phyloP scores from a whole-genome alignment of 2,888 invertebrate species.

The Sceliomorpha sp. region DNA sequence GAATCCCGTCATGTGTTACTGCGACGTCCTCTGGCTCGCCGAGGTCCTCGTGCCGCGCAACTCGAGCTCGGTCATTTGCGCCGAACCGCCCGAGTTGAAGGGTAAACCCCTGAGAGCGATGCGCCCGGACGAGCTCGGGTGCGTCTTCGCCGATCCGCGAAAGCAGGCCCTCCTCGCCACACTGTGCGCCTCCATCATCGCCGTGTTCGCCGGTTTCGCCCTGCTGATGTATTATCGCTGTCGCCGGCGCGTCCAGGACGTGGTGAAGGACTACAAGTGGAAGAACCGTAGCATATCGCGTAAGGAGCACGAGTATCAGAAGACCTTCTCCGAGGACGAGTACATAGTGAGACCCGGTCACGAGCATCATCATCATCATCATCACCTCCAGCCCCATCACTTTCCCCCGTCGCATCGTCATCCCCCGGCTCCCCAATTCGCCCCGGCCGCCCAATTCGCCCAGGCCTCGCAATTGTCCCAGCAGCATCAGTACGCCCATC shows the following conservation, averaged over 20 bases:
- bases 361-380: conserved; percentile 81
- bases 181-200: conserved; percentile 87
- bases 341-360: conserved; percentile 87
- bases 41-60: conserved; percentile 86
- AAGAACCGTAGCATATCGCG: conserved; percentile 87
- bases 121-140: conserved; percentile 89
- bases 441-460: too few species aligned
- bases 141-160: conserved; percentile 88
- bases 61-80: conserved; percentile 87
- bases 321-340: conserved; percentile 93
- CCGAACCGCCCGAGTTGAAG: conserved; percentile 86
- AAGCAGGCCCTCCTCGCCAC: conserved; percentile 91
- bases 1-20: conserved; percentile 91
- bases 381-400: conserved; percentile 76
- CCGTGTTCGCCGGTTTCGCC: conserved; percentile 86
- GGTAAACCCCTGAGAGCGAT: conserved; percentile 82
- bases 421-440: conserved; percentile 74
- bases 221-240: conserved; percentile 88
- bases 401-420: conserved; percentile 72
- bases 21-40: conserved; percentile 89
- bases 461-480: conserved; percentile 75
- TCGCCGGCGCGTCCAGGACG: conserved; percentile 89
- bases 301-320: conserved; percentile 93
- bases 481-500: conserved; percentile 77
- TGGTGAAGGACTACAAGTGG: conserved; percentile 91